phyloP scores from a whole-genome alignment of 2,113 vertebrate genomes.

The Stigmatopora nigra region DNA sequence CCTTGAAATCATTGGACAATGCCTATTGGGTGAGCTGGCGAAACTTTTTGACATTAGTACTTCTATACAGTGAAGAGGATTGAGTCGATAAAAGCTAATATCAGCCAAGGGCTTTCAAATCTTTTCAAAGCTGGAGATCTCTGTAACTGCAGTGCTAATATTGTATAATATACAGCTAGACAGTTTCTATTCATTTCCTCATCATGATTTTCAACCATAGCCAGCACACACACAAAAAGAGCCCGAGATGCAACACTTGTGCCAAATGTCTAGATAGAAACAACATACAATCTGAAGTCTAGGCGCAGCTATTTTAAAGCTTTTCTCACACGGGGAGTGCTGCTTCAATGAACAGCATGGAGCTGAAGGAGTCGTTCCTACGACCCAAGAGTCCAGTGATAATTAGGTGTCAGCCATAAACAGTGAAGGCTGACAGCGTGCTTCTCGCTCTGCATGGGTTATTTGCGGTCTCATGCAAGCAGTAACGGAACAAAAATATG shows the following conservation, averaged over 20 bases:
- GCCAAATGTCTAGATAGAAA: too few relatives aligned
- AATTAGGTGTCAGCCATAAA: constrained; percentile 42
- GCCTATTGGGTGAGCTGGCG: too few relatives aligned
- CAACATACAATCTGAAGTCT: neutral
- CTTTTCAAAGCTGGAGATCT: neutral
- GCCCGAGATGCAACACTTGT: too few relatives aligned
- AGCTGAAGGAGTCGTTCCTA: constrained; percentile 15
- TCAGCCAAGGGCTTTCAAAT: neutral
- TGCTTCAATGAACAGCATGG: constrained; percentile 17
- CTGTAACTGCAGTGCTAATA: neutral
- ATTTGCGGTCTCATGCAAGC: constrained; percentile 17
- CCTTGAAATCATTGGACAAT: neutral
- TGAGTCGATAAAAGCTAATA: neutral
- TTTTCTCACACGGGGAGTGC: constrained; percentile 10
- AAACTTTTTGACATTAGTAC: too few relatives aligned
- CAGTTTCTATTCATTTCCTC: too few relatives aligned
- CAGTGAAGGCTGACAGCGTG: constrained; percentile 8
- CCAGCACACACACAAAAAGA: too few relatives aligned
- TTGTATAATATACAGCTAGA: too few relatives aligned
- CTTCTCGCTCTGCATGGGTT: constrained; percentile 1
- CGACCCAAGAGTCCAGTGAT: constrained; percentile 24
- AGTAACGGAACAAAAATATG: constrained; percentile 6
- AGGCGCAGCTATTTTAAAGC: constrained; percentile 13
- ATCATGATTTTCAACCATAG: too few relatives aligned
- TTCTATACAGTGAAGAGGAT: neutral